Base-by-base conservation (phyloP, 2,888 invertebrate species). In the Acanthosepion esculentum region DNA sequence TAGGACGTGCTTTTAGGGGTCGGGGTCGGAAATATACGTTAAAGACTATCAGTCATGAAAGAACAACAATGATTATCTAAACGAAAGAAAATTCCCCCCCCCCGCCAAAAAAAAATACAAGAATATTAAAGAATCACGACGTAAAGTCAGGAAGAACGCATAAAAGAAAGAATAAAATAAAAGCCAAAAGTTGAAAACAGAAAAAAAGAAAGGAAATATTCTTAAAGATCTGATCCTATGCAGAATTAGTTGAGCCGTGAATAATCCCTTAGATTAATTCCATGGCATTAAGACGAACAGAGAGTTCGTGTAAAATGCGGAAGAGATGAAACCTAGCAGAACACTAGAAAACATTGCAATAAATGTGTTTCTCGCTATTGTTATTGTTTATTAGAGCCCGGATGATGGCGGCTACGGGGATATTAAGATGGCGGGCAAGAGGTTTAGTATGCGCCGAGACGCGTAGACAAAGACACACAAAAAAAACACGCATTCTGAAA, bases 301-400 rank as follows among this genome's bases (percentile, higher is more conserved):
- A 78, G 78, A 78, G n/a, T 78, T n/a, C 33, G 78, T 33, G 10
- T 78, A 78, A 78, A 78, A 78, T 33, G 78, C n/a, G 78, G 33
- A 78, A 78, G 78, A 78, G 78, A 78, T 78, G 78, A 78, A 78
- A 33, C n/a, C n/a, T n/a, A 78, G n/a, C n/a, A 78, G n/a, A 78
- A 78, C 26, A 23, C n/a, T 33, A 78, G 12, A 78, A 78, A 10
- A n/a, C 78, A 5, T n/a, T 78, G 3, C 12, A n/a, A 0, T n/a
- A n/a, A 78, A 33, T n/a, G 78, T 78, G 78, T 15, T 78, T n/a
- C n/a, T 33, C 8, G n/a, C 78, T n/a, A 3, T 78, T 78, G n/a
- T 12, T 78, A n/a, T 78, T 15, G n/a, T 78, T 78, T 78, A 78
- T 78, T 33, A 78, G 78, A 33, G 18, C 78, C 78, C 78, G 78